Base-by-base conservation (phyloP, 2,113 vertebrate genomes). In the Tachuris rubrigastra region DNA sequence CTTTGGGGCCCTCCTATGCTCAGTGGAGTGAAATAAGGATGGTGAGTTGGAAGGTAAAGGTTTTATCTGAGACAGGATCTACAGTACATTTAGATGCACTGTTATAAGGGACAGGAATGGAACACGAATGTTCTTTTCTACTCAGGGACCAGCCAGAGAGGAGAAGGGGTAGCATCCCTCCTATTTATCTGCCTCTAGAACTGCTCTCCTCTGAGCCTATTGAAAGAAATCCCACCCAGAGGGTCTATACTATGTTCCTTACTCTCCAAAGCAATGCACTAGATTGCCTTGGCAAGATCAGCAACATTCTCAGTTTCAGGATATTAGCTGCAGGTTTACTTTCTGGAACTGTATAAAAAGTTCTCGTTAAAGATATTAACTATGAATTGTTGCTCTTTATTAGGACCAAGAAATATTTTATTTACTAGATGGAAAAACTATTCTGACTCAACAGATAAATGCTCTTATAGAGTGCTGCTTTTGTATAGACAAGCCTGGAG, bases 311-410 rank as follows among this genome's bases (percentile, higher is more conserved):
- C 69, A 85, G 71, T 81, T 37, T 50, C 46, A 66, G 72, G 82
- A 83, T 87, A 95, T 91, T 93, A 82, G 58, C 90, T 96, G 62
- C 93, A 96, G 82, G 81, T 90, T 96, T 97, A 55, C 89, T 93
- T 90, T 95, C 75, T 96, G 94, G 85, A 96, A 77, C 42, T 35
- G 41, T 80, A 58, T 66, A 81, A 88, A 74, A 96, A 77, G 44
- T 44, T 59, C 25, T 88, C 93, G 35, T 73, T 75, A 83, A 94
- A 95, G 35, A 67, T 73, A 87, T 42, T 80, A 87, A 78, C 59
- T 83, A 87, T 46, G 59, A 96, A 89, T 93, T 59, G 77, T 92
- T 93, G 12, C n/a, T 76, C 60, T 77, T 97, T 79, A 86, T 85
- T 96, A 78, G 15, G 44, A 83, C 28, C 13, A 71, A 95, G 58